phyloP scores from a whole-genome alignment of 2,113 vertebrate species.

The Lagopus muta region DNA sequence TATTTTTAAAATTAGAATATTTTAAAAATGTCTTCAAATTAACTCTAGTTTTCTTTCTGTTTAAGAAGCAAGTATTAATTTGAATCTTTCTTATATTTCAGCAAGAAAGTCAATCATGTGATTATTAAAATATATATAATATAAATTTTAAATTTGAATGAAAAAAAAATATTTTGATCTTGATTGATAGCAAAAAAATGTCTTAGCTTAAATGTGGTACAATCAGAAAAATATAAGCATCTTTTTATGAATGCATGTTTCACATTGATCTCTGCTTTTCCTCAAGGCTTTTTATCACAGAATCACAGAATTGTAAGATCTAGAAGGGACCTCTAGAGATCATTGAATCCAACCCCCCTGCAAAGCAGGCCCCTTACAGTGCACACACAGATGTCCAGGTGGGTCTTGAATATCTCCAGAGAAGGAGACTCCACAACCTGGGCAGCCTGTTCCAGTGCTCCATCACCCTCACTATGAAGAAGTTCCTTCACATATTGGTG shows the following conservation, averaged over 20 bases:
- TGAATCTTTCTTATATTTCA: neutral
- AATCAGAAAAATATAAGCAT: neutral
- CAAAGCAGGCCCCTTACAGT: too few relatives aligned
- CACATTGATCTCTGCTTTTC: neutral
- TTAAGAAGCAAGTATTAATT: neutral
- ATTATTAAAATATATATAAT: neutral
- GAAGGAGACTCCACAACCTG: too few relatives aligned
- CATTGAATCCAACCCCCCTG: too few relatives aligned
- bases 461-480: too few relatives aligned
- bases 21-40: neutral
- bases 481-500: too few relatives aligned
- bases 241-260: neutral
- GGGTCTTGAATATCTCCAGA: too few relatives aligned
- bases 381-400: too few relatives aligned
- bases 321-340: too few relatives aligned
- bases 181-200: neutral
- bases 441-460: too few relatives aligned
- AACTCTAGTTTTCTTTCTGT: neutral
- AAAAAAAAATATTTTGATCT: neutral
- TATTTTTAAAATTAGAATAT: neutral
- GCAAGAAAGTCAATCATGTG: rapidly evolving
- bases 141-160: neutral
- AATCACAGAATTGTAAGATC: too few relatives aligned
- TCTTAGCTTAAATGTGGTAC: neutral
- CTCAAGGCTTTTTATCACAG: neutral